phyloP scores from a whole-genome alignment of 2,113 vertebrate species.

The Vimba vimba region DNA sequence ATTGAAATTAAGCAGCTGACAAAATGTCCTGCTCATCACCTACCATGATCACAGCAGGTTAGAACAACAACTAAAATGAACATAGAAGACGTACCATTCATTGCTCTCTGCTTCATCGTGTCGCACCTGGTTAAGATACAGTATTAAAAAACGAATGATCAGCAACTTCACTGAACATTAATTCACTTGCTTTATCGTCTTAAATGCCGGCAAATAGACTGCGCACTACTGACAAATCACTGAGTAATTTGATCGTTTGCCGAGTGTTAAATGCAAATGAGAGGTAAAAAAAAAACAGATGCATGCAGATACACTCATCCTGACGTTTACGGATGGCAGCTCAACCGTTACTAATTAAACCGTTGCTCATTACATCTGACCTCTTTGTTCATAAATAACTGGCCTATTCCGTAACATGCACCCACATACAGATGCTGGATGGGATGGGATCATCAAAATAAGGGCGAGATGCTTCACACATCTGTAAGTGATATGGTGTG shows the following conservation, averaged over 20 bases:
- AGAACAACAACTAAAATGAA: not conserved
- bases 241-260: slow-evolving; percentile 29
- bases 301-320: slow-evolving; percentile 28
- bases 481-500: slow-evolving; percentile 28
- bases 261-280: slow-evolving; percentile 24
- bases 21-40: not conserved
- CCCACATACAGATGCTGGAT: slow-evolving; percentile 8
- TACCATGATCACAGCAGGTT: not conserved
- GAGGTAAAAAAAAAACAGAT: slow-evolving; percentile 35
- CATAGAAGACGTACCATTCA: not conserved
- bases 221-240: not conserved
- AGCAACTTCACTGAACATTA: not conserved
- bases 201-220: slow-evolving; percentile 14
- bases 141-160: not conserved
- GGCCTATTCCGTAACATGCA: slow-evolving; percentile 48
- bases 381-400: slow-evolving; percentile 61
- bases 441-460: slow-evolving; percentile 29
- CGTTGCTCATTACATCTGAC: slow-evolving; percentile 45
- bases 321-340: slow-evolving; percentile 56
- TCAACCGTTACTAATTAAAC: slow-evolving; percentile 58
- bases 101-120: not conserved
- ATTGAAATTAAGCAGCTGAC: not conserved
- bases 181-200: not conserved
- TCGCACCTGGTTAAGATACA: not conserved
- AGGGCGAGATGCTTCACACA: slow-evolving; percentile 50